These are phyloP conservation scores for Halichoerus grypus DNA, from an alignment of 2,113 vertebrate species.

Conservation along the genomic window DNA sequence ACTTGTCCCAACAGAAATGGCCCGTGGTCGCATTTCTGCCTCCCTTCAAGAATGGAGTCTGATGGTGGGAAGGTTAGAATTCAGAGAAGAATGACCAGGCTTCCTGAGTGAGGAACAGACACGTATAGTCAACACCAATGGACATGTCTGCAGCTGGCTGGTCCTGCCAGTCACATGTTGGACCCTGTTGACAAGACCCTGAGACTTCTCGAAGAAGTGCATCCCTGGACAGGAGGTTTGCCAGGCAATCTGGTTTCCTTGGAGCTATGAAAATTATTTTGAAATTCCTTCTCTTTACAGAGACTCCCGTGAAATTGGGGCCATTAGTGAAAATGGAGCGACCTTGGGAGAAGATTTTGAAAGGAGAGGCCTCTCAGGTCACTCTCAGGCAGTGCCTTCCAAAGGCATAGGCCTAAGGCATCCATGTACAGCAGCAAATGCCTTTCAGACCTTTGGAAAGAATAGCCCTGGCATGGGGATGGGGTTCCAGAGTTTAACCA, in stretches of 20 bases:
- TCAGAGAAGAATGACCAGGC: conserved; percentile 18
- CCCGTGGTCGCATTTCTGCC: not conserved
- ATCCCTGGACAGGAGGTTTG: not conserved
- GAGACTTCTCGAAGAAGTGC: not conserved
- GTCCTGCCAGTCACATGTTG: not conserved
- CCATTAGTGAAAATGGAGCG: not conserved
- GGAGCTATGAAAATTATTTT: conserved; percentile 10
- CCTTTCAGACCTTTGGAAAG: not conserved
- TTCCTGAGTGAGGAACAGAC: conserved; percentile 30
- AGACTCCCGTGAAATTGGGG: not conserved
- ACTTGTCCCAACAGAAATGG: not conserved
- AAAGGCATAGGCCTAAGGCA: not conserved
- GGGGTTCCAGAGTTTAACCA: not conserved
- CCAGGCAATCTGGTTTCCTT: not conserved
- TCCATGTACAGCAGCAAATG: not conserved
- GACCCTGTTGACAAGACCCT: not conserved
- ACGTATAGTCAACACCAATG: conserved; percentile 19
- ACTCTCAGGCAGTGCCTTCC: not conserved
- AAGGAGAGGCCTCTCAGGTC: not conserved
- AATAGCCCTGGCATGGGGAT: not conserved
- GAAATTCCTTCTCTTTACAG: conserved; percentile 27
- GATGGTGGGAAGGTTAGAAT: not conserved
- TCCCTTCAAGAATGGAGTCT: not conserved
- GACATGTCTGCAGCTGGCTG: not conserved
- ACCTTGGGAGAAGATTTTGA: not conserved